Evolutionary conservation across 2,113 vertebrate species (phyloP).

Genomic region (Morphnarchus princeps): DNA sequence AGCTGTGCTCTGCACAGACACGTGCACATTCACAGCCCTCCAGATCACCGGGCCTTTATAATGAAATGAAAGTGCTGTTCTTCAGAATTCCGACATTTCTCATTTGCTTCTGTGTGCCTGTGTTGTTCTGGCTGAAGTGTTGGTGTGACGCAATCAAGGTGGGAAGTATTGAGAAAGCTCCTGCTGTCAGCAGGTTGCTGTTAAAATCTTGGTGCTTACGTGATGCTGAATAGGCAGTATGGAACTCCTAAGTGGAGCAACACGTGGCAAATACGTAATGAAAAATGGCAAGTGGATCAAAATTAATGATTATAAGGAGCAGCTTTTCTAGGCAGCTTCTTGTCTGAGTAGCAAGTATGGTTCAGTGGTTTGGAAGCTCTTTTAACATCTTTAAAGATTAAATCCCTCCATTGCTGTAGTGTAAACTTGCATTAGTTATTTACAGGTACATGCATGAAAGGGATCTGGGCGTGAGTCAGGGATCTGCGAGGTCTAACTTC

Average conservation of each 20-base stretch:
- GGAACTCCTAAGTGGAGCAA: background rate
- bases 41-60: background rate
- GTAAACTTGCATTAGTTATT: conserved; percentile 36
- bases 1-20: background rate
- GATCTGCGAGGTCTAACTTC: background rate
- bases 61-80: background rate
- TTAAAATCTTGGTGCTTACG: background rate
- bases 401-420: background rate
- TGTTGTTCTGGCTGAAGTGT: background rate
- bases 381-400: conserved; percentile 7
- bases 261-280: background rate
- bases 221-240: background rate
- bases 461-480: background rate
- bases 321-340: background rate
- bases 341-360: background rate
- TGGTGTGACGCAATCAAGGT: background rate
- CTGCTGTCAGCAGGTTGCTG: background rate
- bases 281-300: background rate
- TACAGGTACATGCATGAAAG: conserved; percentile 17
- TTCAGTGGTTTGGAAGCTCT: background rate
- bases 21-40: accelerated
- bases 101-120: accelerated
- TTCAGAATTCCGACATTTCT: background rate
- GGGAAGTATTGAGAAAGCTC: background rate
- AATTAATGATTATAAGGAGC: background rate